Base-by-base conservation (phyloP, 1,140 invertebrate species). In the Bacillus rossius region DNA sequence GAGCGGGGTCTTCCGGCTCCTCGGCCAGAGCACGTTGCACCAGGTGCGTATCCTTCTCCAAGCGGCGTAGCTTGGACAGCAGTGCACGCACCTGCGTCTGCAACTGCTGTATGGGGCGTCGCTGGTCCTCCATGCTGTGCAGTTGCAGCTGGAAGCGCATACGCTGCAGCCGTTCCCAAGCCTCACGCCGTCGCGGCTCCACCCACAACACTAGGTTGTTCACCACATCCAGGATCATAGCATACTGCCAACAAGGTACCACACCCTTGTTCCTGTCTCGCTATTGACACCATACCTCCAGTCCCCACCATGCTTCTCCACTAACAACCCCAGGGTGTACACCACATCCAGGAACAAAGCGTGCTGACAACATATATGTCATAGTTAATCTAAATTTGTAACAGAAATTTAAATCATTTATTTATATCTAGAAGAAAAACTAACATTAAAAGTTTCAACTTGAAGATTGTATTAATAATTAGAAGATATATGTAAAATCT, bases 131-230 rank as follows among this genome's bases (percentile, higher is more conserved):
- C 43, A 91, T 84, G 45, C 88, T 89, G 61, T 92, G 88, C 45
- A 98, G 72, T 70, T 96, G 92, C 42, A 97, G 74, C 68, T 96
- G 91, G 74, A 98, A 98, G 53, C 94, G 83, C 88, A 96, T 93
- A 40, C 91, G 80, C 60, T 95, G 91, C 34, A 96, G 77, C 61
- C 91, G 82, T 68, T 96, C 94, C 61, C 88, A 84, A 3, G 89
- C 88, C 70, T 96, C 91, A 67, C 97, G 96, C 55, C 95, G 82
- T 65, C 94, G 90, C 0, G 96, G 95, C 75, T 99, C 96, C 14
- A 98, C 94, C 75, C 97, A 97, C 0, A 99, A 81, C 37, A 99
- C 73, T 2, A 99, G 77, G 78, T 99, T 98, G 75, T 99, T 99
- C 0, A 99, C 88, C 60, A 99, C 91, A 71, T 99, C 96, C 64